Conservation (phyloP, 2,888 invertebrate species). For the Acronicta leporina region DNA sequence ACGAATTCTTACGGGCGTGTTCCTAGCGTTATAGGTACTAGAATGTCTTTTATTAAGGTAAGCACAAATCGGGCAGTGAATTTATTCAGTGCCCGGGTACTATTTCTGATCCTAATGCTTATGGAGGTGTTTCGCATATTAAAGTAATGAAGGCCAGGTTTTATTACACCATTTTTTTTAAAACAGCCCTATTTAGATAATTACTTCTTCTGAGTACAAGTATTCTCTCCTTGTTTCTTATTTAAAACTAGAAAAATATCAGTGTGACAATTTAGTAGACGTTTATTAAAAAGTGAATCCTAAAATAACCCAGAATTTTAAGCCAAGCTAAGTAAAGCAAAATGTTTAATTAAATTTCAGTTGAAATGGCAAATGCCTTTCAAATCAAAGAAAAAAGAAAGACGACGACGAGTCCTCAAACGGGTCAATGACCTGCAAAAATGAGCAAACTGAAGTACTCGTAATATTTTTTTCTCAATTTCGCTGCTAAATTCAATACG, state of each 20-base stretch:
- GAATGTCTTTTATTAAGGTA: too few relatives aligned
- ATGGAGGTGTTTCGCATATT: background rate
- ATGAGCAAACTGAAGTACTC: conserved; percentile 34
- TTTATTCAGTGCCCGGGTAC: too few relatives aligned
- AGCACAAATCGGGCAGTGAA: too few relatives aligned
- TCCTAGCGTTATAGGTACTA: conserved; percentile 2
- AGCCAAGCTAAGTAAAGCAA: too few relatives aligned
- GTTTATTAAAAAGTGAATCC: background rate
- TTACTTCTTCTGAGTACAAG: too few relatives aligned
- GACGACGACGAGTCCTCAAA: conserved; percentile 30
- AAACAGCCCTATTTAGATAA: too few relatives aligned
- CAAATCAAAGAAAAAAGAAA: conserved; percentile 39
- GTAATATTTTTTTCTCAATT: conserved; percentile 38
- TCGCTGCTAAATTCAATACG: conserved; percentile 62
- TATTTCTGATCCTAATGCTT: too few relatives aligned
- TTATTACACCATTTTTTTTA: too few relatives aligned
- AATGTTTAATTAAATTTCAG: conserved; percentile 1
- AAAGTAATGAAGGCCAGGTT: too few relatives aligned
- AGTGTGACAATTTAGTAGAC: background rate
- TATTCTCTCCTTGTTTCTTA: too few relatives aligned
- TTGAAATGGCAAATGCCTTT: conserved; percentile 10
- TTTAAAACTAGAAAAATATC: background rate
- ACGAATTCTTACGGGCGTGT: conserved; percentile 19
- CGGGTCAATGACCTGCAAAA: conserved; percentile 42
- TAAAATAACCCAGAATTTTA: background rate